Evolutionary conservation across 2,113 vertebrate genomes (phyloP), one percentile per base, ranked within the genome.

Genomic region (Meriones unguiculatus): DNA sequence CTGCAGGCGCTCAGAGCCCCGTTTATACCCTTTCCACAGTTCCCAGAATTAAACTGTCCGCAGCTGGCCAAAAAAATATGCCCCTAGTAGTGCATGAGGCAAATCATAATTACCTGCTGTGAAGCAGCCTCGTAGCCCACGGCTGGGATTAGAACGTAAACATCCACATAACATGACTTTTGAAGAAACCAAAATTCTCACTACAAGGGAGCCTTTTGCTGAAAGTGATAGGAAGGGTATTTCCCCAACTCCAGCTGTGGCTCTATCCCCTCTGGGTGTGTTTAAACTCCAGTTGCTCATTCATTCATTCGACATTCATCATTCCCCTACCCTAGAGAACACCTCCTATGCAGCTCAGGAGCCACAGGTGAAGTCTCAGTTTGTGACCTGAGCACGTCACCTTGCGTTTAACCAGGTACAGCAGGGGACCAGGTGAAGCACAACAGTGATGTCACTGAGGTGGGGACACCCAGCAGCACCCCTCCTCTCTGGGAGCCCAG

Each of bases 391-490:
- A 38, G 70, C 35, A 72, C 70, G 18, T 35, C n/a, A 72, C 7
- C 70, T 72, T 72, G 81, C 65, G 20, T 62, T 88, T 88, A 28
- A 82, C 28, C 28, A 24, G 41, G 38, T 87, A 70, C 3, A 0
- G 35, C 12, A 12, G 24, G 28, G 32, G 64, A 46, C 25, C 14
- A 24, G 41, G 38, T 87, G 50, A 70, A 73, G 30, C 54, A 28
- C 64, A 38, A 24, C 28, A 72, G 57, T 38, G 15, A 30, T 15
- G 18, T 32, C 7, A 15, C 41, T n/a, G 35, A 17, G 17, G 30
- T 6, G 10, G 38, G 41, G 57, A 24, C 46, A 17, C 20, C 24
- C 0, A 5, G 35, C 64, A 69, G 22, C 0, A 0, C 12, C 69
- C 50, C 11, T 22, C 28, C 52, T 81, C 69, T 84, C 8, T 72